phyloP scores from a whole-genome alignment of 1,140 invertebrate genomes.

The Sarcophaga bullata region DNA sequence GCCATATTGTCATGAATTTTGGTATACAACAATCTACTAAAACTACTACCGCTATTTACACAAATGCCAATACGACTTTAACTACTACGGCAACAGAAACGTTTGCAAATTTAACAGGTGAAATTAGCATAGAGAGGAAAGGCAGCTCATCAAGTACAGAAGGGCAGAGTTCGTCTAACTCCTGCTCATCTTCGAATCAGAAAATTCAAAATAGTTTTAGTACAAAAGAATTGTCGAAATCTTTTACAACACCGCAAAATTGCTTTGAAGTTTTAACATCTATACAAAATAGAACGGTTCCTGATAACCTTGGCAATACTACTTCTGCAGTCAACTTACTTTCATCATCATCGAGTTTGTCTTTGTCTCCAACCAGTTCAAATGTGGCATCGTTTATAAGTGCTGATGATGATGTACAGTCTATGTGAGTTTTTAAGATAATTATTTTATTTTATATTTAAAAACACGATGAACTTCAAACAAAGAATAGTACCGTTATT shows the following conservation, averaged over 20 bases:
- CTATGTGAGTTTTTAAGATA: too few relatives aligned
- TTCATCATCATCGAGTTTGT: not conserved
- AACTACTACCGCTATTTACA: not conserved
- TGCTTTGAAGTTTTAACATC: constrained; percentile 26
- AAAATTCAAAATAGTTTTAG: not conserved
- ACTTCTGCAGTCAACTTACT: not conserved
- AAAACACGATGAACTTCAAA: too few relatives aligned
- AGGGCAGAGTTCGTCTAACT: not conserved
- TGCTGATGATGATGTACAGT: too few relatives aligned
- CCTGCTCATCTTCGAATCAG: not conserved
- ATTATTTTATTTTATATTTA: too few relatives aligned
- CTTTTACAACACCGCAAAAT: constrained; percentile 29
- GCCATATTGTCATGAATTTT: constrained; percentile 32
- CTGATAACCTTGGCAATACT: not conserved
- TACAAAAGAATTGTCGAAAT: not conserved
- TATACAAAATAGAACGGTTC: constrained; percentile 4
- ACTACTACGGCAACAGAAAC: not conserved
- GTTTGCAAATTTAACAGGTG: not conserved
- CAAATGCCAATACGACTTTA: not conserved
- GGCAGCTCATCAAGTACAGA: not conserved
- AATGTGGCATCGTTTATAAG: not conserved
- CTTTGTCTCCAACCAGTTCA: not conserved
- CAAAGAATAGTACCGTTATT: too few relatives aligned
- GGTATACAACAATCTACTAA: not conserved
- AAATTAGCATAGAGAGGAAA: not conserved